These are phyloP conservation scores for Antechinus flavipes DNA, from an alignment of 2,113 vertebrate genomes.

Conservation along the genomic window DNA sequence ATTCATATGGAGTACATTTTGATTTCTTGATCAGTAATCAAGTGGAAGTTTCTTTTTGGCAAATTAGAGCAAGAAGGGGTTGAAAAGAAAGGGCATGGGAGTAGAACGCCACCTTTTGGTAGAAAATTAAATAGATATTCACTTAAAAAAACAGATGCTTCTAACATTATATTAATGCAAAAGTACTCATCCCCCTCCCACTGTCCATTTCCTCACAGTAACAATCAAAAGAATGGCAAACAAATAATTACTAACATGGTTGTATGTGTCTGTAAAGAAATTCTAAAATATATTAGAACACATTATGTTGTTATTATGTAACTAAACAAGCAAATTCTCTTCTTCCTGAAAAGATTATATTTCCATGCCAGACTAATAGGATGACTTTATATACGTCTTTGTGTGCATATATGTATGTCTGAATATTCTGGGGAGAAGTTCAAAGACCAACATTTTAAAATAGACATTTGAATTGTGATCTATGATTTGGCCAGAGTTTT, in stretches of 20 bases:
- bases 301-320: not conserved
- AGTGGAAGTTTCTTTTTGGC: slow-evolving; percentile 83
- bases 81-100: slow-evolving; percentile 79
- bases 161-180: slow-evolving; percentile 76
- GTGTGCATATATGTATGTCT: not conserved
- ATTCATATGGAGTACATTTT: slow-evolving; percentile 81
- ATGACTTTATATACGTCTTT: not conserved
- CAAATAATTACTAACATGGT: slow-evolving; percentile 74
- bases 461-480: not conserved
- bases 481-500: not conserved
- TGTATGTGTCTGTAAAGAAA: slow-evolving; percentile 45
- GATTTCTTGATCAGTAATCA: slow-evolving; percentile 85
- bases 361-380: not conserved
- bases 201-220: slow-evolving; percentile 79
- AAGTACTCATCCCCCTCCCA: slow-evolving; percentile 76
- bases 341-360: slow-evolving; percentile 9
- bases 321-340: slow-evolving; percentile 11
- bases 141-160: slow-evolving; percentile 59
- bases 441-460: not conserved
- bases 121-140: slow-evolving; percentile 71
- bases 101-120: slow-evolving; percentile 87
- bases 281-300: not conserved
- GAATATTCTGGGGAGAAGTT: not conserved
- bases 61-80: slow-evolving; percentile 76
- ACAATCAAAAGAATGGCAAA: slow-evolving; percentile 55